Evolutionary conservation across 2,888 invertebrate species (phyloP), one percentile per base, ranked within the genome.

Genomic region (Melanostoma scalare): DNA sequence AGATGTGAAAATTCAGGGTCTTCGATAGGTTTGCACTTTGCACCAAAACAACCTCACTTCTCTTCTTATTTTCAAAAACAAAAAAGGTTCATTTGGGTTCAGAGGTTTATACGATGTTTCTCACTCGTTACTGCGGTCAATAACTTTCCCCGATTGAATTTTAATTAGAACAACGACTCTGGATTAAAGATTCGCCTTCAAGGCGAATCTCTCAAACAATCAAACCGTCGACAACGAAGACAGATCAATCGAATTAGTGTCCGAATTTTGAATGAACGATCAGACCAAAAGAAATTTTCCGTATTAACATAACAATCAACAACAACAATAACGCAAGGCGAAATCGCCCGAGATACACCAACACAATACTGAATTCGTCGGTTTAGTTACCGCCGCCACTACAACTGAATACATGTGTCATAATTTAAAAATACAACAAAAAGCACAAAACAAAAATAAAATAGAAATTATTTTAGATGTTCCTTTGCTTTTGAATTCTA

Each of bases 391-490:
- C 75, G 46, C 68, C 38, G 50, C 71, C 71, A 53, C 74, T 69
- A 68, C 80, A 80, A 68, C 80, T 67, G 61, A 85, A 80, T 72
- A 80, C 50, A 84, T 85, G 85, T 85, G 85, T 85, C 85, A 85
- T 85, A 85, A 85, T 85, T 85, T 85, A 85, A 85, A 85, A 85
- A 85, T 85, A 85, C 85, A 85, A 80, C 76, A 80, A 85, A 80
- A 85, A 68, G 80, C 80, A 71, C 68, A 63, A 72, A 80, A 80
- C 80, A 63, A 85, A 85, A 82, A 77, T 81, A 81, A 81, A 78
- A 67, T 75, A 63, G 61, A 60, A 61, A 20, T 56, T 65, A 52
- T 65, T 72, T 53, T 63, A 72, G 73, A 73, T 82, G 73, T 73
- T 73, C 78, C 71, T 38, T 50, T 72, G 48, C 50, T 63, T 56